phyloP scores from a whole-genome alignment of 2,888 invertebrate species.

The Lagria hirta region DNA sequence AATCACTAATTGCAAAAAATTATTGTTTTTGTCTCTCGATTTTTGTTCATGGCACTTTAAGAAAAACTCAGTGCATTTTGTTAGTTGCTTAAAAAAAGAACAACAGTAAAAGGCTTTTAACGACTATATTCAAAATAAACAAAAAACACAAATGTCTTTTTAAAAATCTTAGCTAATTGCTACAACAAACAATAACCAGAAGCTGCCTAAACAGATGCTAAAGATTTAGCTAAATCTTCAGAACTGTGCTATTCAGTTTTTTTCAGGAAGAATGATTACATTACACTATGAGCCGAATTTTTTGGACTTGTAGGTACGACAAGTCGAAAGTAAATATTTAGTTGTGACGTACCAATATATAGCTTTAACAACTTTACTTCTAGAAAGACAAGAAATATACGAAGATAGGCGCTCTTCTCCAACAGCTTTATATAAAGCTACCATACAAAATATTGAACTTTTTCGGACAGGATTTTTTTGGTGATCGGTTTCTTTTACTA shows the following conservation, averaged over 20 bases:
- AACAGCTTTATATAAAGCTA: slow-evolving; percentile 85
- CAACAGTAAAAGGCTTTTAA: slow-evolving; percentile 19
- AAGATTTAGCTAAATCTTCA: too few species aligned
- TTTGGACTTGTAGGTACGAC: slow-evolving; percentile 55
- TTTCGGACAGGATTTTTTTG: slow-evolving; percentile 90
- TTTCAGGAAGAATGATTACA: too few species aligned
- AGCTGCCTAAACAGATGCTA: too few species aligned
- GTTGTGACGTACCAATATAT: slow-evolving; percentile 69
- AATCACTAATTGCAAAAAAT: too few species aligned
- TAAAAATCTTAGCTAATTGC: too few species aligned
- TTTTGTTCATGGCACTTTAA: slow-evolving; percentile 17
- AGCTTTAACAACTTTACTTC: slow-evolving; percentile 87
- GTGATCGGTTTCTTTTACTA: slow-evolving; percentile 90
- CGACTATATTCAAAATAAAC: too few species aligned
- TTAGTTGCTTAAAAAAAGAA: slow-evolving; percentile 12
- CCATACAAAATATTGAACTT: slow-evolving; percentile 96
- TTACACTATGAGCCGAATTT: slow-evolving; percentile 38
- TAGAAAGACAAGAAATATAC: slow-evolving; percentile 77
- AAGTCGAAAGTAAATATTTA: too few species aligned
- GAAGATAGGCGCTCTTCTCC: slow-evolving; percentile 85
- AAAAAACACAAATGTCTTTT: too few species aligned
- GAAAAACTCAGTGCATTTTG: slow-evolving; percentile 12
- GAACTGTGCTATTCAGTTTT: too few species aligned
- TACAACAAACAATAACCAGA: too few species aligned
- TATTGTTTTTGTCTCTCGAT: slow-evolving; percentile 15